Evolutionary conservation across 2,113 vertebrate genomes (phyloP).

Genomic region (Synchiropus splendidus): DNA sequence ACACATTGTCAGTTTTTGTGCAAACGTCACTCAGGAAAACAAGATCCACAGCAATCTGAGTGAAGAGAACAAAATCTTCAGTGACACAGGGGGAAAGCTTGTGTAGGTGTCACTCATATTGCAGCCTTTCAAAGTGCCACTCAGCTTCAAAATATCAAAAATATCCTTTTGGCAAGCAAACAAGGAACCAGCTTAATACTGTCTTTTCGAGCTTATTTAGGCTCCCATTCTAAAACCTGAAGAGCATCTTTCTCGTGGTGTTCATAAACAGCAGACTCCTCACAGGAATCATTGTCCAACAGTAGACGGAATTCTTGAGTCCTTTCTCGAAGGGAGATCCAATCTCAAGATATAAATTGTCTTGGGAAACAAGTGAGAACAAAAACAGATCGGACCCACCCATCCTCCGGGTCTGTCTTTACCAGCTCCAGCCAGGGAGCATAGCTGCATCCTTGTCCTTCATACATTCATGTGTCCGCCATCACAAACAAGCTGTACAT

Average conservation of each 20-base stretch:
- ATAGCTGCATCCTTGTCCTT: conserved; percentile 8
- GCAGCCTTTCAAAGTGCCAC: conserved; percentile 27
- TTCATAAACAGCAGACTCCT: conserved; percentile 17
- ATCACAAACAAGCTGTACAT: conserved; percentile 5
- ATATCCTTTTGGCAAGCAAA: conserved; percentile 37
- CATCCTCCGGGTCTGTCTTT: conserved; percentile 25
- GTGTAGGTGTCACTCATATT: conserved; percentile 11
- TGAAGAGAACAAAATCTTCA: conserved; percentile 23
- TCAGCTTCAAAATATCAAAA: conserved; percentile 37
- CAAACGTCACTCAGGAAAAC: conserved; percentile 43
- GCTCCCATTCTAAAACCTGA: conserved; percentile 30
- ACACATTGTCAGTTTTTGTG: conserved; percentile 35
- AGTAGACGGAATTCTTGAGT: conserved; percentile 14
- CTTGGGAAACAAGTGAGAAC: conserved; percentile 18
- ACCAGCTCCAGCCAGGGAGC: conserved; percentile 25
- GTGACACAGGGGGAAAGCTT: conserved; percentile 12
- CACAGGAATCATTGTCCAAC: conserved; percentile 31
- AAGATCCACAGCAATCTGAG: conserved; percentile 49
- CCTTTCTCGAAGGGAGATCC: conserved; percentile 11
- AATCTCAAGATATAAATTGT: conserved; percentile 32
- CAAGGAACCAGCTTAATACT: conserved; percentile 43
- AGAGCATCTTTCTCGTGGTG: conserved; percentile 5
- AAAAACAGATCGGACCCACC: conserved; percentile 21
- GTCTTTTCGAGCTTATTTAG: conserved; percentile 37
- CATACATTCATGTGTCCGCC: conserved; percentile 43